These are phyloP conservation scores for Caenorhabditis sulstoni DNA, from an alignment of 2,888 invertebrate genomes.

Conservation along the genomic window DNA sequence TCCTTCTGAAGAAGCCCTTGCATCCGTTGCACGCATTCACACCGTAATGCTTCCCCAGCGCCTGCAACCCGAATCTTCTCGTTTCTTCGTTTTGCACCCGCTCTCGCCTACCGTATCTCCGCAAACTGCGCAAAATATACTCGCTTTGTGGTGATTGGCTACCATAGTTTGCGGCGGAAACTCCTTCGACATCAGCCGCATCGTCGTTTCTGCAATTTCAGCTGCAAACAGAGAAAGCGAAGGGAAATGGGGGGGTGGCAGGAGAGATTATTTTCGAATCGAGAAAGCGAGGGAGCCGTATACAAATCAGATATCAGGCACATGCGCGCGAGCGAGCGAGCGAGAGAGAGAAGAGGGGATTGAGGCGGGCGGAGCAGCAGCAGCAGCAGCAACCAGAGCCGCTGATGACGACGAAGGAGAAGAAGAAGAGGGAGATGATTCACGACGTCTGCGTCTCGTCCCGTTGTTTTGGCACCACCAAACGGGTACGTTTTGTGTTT, in stretches of 20 bases:
- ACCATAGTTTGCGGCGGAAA: constrained; percentile 36
- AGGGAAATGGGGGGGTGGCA: constrained; percentile 5
- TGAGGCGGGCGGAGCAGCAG: constrained; percentile 1
- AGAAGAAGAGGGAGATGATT: constrained; percentile 26
- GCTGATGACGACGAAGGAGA: constrained; percentile 18
- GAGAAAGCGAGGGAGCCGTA: neutral
- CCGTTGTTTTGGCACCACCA: constrained; percentile 18
- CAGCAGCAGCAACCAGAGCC: constrained; percentile 22
- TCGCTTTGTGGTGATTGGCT: constrained; percentile 55
- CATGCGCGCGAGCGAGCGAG: neutral
- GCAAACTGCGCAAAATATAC: constrained; percentile 58
- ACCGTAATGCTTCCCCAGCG: constrained; percentile 73
- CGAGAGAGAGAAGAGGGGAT: no score
- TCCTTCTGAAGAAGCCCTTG: constrained; percentile 77
- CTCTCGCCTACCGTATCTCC: constrained; percentile 56
- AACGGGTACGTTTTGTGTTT: constrained; percentile 48
- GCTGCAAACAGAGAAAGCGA: neutral
- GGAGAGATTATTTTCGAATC: constrained; percentile 8
- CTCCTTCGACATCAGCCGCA: constrained; percentile 47
- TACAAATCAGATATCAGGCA: constrained; percentile 55
- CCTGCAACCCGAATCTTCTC: constrained; percentile 55
- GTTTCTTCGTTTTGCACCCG: neutral
- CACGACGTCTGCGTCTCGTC: constrained; percentile 37
- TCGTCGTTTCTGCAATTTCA: constrained; percentile 33
- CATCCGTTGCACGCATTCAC: constrained; percentile 77